Conservation (phyloP, 2,113 vertebrate species). For the Seriola quinqueradiata region DNA sequence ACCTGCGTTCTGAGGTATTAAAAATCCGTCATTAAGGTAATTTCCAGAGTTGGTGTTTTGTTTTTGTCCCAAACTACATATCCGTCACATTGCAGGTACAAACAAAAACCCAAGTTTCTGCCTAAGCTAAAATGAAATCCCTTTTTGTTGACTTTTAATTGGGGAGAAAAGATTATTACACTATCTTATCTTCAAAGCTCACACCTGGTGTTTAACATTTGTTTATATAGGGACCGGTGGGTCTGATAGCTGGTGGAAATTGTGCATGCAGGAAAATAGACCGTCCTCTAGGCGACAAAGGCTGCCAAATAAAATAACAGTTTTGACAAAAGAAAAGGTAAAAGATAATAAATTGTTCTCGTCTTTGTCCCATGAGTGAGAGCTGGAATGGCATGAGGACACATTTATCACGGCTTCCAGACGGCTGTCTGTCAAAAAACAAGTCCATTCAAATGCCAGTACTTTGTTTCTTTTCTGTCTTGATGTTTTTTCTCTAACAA, state of each 20-base stretch:
- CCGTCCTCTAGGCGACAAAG: neutral
- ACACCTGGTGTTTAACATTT: neutral
- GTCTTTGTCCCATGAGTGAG: conserved; percentile 2
- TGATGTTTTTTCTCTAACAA: neutral
- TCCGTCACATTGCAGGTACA: neutral
- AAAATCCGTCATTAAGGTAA: too few relatives aligned
- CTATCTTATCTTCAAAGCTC: neutral
- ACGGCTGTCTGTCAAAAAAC: conserved; percentile 4
- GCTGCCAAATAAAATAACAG: conserved; percentile 22
- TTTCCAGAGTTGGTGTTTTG: too few relatives aligned
- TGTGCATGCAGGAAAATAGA: neutral
- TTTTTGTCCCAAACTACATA: neutral
- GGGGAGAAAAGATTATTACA: neutral
- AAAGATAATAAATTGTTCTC: conserved; percentile 20
- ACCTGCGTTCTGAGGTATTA: too few relatives aligned
- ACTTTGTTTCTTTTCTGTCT: neutral
- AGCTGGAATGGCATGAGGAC: conserved; percentile 4
- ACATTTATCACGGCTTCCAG: conserved; percentile 28
- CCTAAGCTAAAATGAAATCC: neutral
- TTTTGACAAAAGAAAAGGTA: conserved; percentile 16
- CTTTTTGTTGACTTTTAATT: conserved; percentile 7
- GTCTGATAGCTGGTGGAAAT: conserved; percentile 11
- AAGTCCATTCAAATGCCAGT: neutral
- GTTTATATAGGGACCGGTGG: neutral
- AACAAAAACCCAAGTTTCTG: neutral